Evolutionary conservation across 2,797 vertebrate species (phyloP).

Genomic region (Thaleichthys pacificus): DNA sequence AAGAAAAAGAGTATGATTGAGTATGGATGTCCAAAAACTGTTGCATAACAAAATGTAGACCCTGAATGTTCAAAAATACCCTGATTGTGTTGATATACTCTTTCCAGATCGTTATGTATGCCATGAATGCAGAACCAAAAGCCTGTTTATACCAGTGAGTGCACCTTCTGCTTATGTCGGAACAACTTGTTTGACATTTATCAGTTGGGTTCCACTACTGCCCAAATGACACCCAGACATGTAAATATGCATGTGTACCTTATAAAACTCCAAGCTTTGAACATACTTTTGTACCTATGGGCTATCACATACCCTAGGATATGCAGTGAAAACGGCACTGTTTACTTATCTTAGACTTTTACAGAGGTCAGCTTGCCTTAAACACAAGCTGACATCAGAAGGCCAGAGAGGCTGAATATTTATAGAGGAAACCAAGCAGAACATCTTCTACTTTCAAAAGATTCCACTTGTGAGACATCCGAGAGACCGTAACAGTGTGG

Average conservation of each 20-base stretch:
- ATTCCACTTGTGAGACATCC: slow-evolving; percentile 2
- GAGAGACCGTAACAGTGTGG: neutral
- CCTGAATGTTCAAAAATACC: neutral
- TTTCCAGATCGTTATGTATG: neutral
- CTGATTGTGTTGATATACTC: neutral
- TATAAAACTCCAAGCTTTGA: neutral
- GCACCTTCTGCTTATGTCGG: neutral
- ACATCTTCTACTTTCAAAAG: slow-evolving; percentile 7
- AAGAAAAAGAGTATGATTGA: neutral
- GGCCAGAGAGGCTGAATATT: slow-evolving; percentile 1
- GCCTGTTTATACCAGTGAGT: neutral
- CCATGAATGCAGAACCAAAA: neutral
- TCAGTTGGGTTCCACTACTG: slow-evolving; percentile 1
- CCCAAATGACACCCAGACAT: neutral
- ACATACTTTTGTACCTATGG: neutral
- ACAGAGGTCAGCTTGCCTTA: slow-evolving; percentile 8
- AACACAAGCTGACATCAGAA: slow-evolving; percentile 9
- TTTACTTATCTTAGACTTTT: slow-evolving; percentile 23
- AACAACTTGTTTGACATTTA: neutral
- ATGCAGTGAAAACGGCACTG: slow-evolving; percentile 5
- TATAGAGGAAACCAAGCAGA: slow-evolving; percentile 3
- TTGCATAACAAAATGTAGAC: too few relatives aligned
- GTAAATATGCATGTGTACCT: neutral
- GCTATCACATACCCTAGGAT: neutral
- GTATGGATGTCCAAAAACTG: neutral